Base-by-base conservation (phyloP, 2,113 vertebrate genomes). In the Cepphus grylle region DNA sequence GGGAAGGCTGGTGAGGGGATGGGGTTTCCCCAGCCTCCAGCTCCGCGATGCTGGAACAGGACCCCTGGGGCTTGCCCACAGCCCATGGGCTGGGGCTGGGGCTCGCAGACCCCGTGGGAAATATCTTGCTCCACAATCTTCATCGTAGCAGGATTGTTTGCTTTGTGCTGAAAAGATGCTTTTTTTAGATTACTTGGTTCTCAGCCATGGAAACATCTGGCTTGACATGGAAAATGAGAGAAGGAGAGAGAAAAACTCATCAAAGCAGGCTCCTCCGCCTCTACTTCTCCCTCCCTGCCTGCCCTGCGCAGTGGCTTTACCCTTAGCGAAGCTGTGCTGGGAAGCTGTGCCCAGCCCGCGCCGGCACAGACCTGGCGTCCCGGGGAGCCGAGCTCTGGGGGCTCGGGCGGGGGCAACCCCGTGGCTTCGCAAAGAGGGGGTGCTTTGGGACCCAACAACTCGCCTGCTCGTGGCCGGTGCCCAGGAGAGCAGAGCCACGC, bases 391-490 rank as follows among this genome's bases (percentile, higher is more conserved):
- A 52, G 52, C 17, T 26, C 16, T 3, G 18, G n/a, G 13, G 8
- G 12, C 67, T 40, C 12, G 5, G 22, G 17, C 30, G 15, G 22
- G 45, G 55, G 13, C 22, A 27, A 11, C 18, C 20, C 63, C 8
- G 0, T 4, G 1, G 47, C 32, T 36, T 38, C 2, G 2, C 49
- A 42, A 8, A 38, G 66, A 11, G 11, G 22, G 65, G 65, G 4
- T 29, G 50, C 32, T 43, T 38, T 50, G 67, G 58, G 43, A 32
- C 11, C 4, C 1, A 26, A 21, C 0, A 0, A 16, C 49, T 42
- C 0, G 2, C 18, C n/a, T 16, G 22, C 38, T 34, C 3, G 0
- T 13, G 27, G 8, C 22, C 2, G 2, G n/a, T 25, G 49, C 71
- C 23, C 62, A 76, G 59, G 62, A 55, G 45, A 30, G n/a, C 6